Base-by-base conservation (phyloP, 2,113 vertebrate genomes). In the Callorhinus ursinus region DNA sequence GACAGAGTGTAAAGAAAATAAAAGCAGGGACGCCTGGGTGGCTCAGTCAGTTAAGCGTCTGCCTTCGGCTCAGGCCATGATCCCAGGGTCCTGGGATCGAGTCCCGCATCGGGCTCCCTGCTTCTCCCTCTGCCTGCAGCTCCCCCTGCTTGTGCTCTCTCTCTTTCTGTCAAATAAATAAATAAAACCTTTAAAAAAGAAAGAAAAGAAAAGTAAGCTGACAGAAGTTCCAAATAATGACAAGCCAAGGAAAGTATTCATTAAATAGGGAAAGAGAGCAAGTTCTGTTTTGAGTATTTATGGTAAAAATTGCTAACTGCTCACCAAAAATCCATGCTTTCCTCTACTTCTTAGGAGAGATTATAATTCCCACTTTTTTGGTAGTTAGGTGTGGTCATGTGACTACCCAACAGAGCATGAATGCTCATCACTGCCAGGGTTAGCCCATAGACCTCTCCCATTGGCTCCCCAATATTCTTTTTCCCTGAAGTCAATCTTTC, bases 201-300 rank as follows among this genome's bases (percentile, higher is more conserved):
- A 46, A 46, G 46, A 46, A 65, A 53, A 89, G 15, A 26, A 76
- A 96, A 82, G 39, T 1, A 95, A 94, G 14, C 24, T 80, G 55
- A 67, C 18, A 31, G 15, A 83, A 61, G 5, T 63, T 84, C 12
- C n/a, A 83, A 93, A 42, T 86, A 59, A 92, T 85, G 33, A 33
- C 28, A 80, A 63, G 9, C 13, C n/a, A 74, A 69, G 1, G 26
- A 59, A 85, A 89, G 11, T 21, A 87, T 46, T 92, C 31, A 84
- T 71, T 88, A 77, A 55, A 61, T 16, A 88, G 12, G 84, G 24
- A 77, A 92, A 85, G 19, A 36, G 2, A 94, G 14, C 6, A 93
- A 94, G 33, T n/a, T 81, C 51, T 84, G 10, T 65, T 88, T 42
- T 91, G 46, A 96, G 33, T 79, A 7, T 36, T 92, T 92, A 81